Evolutionary conservation across 1,140 invertebrate genomes (phyloP).

Genomic region (Zelostemma sp.): DNA sequence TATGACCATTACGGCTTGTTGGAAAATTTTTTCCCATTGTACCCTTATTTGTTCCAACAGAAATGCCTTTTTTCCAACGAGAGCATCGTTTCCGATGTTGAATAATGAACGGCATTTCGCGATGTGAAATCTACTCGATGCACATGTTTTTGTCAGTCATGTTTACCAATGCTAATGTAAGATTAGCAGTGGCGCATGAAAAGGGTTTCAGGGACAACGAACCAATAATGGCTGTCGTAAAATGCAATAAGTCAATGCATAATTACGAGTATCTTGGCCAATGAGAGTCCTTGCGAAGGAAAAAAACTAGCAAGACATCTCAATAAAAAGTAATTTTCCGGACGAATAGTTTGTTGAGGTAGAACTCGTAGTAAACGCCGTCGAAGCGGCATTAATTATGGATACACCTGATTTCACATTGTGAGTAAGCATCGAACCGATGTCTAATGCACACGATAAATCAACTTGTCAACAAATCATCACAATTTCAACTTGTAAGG

Average conservation of each 20-base stretch:
- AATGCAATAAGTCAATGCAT: slow-evolving; percentile 8
- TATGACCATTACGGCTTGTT: neutral
- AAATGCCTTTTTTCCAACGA: too few species aligned
- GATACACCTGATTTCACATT: neutral
- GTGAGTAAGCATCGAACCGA: neutral
- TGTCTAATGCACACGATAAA: too few species aligned
- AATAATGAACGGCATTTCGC: too few species aligned
- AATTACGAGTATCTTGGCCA: neutral
- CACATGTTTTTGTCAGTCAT: neutral
- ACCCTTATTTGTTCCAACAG: too few species aligned
- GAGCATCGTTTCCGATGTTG: too few species aligned
- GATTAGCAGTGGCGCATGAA: slow-evolving; percentile 6
- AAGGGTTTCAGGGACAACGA: slow-evolving; percentile 17
- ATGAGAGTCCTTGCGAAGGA: slow-evolving; percentile 1
- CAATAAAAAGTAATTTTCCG: slow-evolving; percentile 7
- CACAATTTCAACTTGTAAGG: too few species aligned
- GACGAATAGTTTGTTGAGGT: slow-evolving; percentile 1
- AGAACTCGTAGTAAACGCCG: neutral
- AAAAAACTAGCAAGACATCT: neutral
- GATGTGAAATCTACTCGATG: neutral
- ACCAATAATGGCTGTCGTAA: neutral
- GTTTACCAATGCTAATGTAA: neutral
- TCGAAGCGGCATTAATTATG: slow-evolving; percentile 4
- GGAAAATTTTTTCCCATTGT: too few species aligned
- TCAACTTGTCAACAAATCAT: too few species aligned